Evolutionary conservation across 2,888 invertebrate species (phyloP), one percentile per base, ranked within the genome.

Genomic region (Troilus luridus): DNA sequence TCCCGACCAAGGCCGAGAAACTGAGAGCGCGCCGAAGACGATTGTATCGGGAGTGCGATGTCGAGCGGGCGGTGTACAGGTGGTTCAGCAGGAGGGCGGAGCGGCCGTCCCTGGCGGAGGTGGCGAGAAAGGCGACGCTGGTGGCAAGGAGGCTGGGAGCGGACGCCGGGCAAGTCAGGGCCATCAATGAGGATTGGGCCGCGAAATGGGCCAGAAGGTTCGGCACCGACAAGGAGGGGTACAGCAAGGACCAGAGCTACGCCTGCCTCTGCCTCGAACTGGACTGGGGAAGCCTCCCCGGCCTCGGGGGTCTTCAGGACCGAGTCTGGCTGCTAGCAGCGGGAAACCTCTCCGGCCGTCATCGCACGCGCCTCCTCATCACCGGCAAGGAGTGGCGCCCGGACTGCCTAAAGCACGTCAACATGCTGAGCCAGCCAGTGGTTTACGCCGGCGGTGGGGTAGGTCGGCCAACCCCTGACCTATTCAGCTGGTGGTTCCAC

Each of bases 401-500:
- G 0, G 93, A 93, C 67, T 95, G 94, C 93, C 93, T 95, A 56
- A 93, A 94, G 88, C 93, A 94, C 77, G 95, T 95, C 88, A 95
- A 95, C 93, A 95, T 95, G 95, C 92, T 95, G 21, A 95, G 94
- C 89, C 95, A 95, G 92, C 95, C 95, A 11, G 95, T 95, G 8
- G 94, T 95, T 19, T 95, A 95, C 92, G 95, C 95, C 0, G 95
- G 95, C 0, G 95, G 94, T 10, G 95, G 95, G 24, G 94, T 94
- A 56, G 95, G 94, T 11, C 93, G 93, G 2, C 93, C 94, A 5
- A 95, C 94, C 0, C 93, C 94, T 3, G 95, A 95, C 90, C 93
- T 95, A 14, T 95, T 95, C 91, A 93, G 94, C 11, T 95, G 95
- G 95, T 95, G 95, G 95, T 95, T 95, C 90, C 94, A 94, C 90